These are phyloP conservation scores for Brachionus asplanchnoidis DNA, from an alignment of 1,140 invertebrate genomes.

Conservation along the genomic window DNA sequence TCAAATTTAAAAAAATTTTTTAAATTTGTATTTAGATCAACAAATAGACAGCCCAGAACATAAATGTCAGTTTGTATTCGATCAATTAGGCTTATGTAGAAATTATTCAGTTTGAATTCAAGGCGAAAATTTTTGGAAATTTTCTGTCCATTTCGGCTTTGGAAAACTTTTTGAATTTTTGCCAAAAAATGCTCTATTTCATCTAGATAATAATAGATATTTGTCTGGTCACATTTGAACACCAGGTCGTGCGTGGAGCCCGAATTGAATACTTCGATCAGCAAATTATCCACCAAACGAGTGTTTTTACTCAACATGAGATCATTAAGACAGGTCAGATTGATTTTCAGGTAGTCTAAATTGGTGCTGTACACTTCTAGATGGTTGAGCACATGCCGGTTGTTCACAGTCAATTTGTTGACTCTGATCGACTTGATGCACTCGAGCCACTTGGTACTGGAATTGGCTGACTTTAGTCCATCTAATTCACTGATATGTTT, in stretches of 20 bases:
- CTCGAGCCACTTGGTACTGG: not conserved
- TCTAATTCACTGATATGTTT: not conserved
- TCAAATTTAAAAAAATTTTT: not conserved
- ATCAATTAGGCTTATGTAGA: not conserved
- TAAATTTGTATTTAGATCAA: constrained; percentile 10
- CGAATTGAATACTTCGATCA: not conserved
- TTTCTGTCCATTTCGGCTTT: not conserved
- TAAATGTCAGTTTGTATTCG: not conserved
- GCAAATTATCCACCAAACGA: not conserved
- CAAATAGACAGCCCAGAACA: not conserved
- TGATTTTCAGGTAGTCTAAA: not conserved
- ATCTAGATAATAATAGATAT: not conserved
- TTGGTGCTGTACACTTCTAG: constrained; percentile 6
- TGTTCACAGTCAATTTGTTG: not conserved
- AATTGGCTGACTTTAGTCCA: not conserved
- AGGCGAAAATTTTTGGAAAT: not conserved
- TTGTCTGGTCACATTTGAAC: not conserved
- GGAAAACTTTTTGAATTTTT: not conserved
- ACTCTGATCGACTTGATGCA: not conserved
- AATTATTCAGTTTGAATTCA: constrained; percentile 2
- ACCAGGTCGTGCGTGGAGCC: not conserved
- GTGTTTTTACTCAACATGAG: not conserved
- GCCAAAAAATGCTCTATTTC: not conserved
- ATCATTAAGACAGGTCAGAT: not conserved
- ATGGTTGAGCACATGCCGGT: not conserved